These are phyloP conservation scores for Silurus lanzhouensis DNA, from an alignment of 2,797 vertebrate species.

Conservation along the genomic window DNA sequence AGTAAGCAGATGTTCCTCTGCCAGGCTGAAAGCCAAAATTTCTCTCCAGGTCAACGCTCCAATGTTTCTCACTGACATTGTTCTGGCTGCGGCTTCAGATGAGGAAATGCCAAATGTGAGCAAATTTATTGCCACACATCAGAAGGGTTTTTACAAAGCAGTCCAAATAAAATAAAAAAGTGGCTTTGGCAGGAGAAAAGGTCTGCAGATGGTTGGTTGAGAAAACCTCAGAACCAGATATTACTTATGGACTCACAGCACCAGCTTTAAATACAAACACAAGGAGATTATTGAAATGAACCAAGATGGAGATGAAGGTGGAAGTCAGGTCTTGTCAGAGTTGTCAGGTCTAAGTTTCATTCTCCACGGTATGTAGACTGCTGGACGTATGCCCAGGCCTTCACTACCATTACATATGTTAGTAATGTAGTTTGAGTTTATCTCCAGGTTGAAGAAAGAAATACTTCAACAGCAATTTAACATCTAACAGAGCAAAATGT, in stretches of 20 bases:
- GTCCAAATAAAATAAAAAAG: not conserved
- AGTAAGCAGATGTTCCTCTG: conserved; percentile 1
- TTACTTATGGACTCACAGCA: not conserved
- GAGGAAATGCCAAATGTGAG: not conserved
- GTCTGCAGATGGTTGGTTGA: not conserved
- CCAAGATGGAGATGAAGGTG: not conserved
- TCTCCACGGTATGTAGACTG: not conserved
- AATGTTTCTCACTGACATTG: not conserved
- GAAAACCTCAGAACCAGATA: not conserved
- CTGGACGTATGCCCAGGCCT: not conserved
- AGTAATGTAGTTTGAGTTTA: not conserved
- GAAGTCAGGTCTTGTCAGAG: too few relatives aligned
- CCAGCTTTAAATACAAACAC: not conserved
- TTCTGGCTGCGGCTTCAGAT: not conserved
- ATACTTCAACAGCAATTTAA: not conserved
- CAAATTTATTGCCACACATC: not conserved
- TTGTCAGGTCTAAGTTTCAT: not conserved
- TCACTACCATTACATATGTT: not conserved
- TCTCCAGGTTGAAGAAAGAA: not conserved
- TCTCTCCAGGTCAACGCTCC: not conserved
- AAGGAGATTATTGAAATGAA: not conserved
- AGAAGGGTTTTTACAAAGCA: not conserved
- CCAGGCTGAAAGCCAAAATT: not conserved
- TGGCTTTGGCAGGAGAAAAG: not conserved
- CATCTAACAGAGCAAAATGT: not conserved